phyloP scores from a whole-genome alignment of 2,888 invertebrate genomes.

The Drosophila yooni region DNA sequence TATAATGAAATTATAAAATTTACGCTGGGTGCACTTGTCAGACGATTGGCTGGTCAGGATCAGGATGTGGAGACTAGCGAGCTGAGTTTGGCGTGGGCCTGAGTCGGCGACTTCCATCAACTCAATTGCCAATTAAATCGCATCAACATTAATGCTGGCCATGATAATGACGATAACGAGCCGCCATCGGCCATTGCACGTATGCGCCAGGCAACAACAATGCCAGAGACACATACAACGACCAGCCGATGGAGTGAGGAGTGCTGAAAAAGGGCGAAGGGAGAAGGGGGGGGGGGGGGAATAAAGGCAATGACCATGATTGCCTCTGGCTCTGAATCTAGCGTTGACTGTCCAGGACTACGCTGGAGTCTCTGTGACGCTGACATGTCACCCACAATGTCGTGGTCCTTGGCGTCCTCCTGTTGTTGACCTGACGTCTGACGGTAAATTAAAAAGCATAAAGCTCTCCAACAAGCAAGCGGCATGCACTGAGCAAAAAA shows the following conservation, averaged over 20 bases:
- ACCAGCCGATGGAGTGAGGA: not conserved
- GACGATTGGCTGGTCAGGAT: slow-evolving; percentile 23
- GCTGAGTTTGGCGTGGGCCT: slow-evolving; percentile 23
- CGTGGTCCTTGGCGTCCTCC: slow-evolving; percentile 60
- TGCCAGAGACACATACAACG: slow-evolving; percentile 18
- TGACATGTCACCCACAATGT: slow-evolving; percentile 74
- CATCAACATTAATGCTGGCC: slow-evolving; percentile 72
- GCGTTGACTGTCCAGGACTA: slow-evolving; percentile 31
- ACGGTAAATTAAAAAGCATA: slow-evolving; percentile 79
- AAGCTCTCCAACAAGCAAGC: slow-evolving; percentile 54
- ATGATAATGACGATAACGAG: slow-evolving; percentile 78
- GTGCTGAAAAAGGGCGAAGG: not conserved
- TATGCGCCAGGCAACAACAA: slow-evolving; percentile 59
- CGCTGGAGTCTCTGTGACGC: slow-evolving; percentile 50
- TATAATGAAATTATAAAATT: slow-evolving; percentile 70
- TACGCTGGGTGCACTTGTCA: slow-evolving; percentile 53
- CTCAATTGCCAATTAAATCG: slow-evolving; percentile 76
- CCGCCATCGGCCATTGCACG: slow-evolving; percentile 69
- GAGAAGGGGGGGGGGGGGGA: not conserved
- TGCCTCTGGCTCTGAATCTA: slow-evolving; percentile 35
- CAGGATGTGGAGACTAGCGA: slow-evolving; percentile 1
- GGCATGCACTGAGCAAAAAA: slow-evolving; percentile 46
- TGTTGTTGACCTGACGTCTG: slow-evolving; percentile 64
- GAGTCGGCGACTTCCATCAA: slow-evolving; percentile 50
- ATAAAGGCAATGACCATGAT: slow-evolving; percentile 46